Percentiles rank a stretch among this genome's conserved stretches.
Conservation (phyloP, 2,888 invertebrate genomes). For the Machimus atricapillus region DNA sequence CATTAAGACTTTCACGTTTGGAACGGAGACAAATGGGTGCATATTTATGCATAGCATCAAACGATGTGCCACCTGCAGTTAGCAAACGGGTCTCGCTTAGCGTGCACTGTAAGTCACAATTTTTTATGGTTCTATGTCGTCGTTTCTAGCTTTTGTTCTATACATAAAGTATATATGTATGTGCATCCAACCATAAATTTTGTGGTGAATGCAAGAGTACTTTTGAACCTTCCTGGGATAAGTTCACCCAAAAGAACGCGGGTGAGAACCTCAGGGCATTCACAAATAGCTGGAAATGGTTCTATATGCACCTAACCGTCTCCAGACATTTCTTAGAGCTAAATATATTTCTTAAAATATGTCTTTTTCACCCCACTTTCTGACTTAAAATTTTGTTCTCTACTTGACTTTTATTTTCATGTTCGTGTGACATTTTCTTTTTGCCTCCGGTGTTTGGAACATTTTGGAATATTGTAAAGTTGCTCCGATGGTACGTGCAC, state of each 20-base stretch:
- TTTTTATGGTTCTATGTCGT: constrained; percentile 11
- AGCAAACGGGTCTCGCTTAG: constrained; percentile 86
- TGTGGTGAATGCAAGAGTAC: not conserved
- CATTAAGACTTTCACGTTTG: constrained; percentile 77
- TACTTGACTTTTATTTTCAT: not conserved
- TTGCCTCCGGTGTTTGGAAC: not conserved
- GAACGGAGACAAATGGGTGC: constrained; percentile 91
- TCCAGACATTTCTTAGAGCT: not conserved
- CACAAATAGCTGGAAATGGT: not conserved
- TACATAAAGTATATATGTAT: too few relatives aligned
- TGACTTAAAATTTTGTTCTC: not conserved
- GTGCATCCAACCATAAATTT: not conserved
- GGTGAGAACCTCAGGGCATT: not conserved
- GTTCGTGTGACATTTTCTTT: constrained; percentile 3
- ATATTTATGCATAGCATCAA: constrained; percentile 90
- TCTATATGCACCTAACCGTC: not conserved
- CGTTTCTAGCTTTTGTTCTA: not conserved
- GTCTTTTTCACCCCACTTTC: not conserved
- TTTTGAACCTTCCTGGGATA: not conserved
- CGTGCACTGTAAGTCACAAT: constrained; percentile 82
- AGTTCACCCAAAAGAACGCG: not conserved
- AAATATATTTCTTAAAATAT: not conserved
- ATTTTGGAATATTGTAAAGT: constrained; percentile 65
- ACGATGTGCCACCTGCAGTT: constrained; percentile 90
- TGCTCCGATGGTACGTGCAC: constrained; percentile 86